A percentile compares a stretch with the other conserved stretches of the same genome.
phyloP scores from a whole-genome alignment of 2,113 vertebrate species.

The Barbus barbus region DNA sequence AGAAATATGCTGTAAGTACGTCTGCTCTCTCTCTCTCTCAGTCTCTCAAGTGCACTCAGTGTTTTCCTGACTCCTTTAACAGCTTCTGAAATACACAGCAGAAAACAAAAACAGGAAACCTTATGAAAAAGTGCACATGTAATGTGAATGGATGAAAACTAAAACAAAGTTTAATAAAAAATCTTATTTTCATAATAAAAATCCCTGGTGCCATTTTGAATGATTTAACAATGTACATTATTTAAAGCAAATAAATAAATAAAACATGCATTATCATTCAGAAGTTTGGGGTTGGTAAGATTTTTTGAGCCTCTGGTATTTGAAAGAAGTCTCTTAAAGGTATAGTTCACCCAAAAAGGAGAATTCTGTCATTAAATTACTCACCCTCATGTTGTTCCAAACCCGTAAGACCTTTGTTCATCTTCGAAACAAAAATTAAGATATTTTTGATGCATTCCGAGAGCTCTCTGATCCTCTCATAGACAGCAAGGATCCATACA shows the following conservation, averaged over 20 bases:
- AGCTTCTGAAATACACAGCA: neutral
- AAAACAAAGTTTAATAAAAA: neutral
- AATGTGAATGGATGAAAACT: neutral
- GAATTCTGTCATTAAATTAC: no score
- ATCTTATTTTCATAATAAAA: neutral
- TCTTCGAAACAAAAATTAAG: no score
- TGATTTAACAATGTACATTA: neutral
- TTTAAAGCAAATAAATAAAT: neutral
- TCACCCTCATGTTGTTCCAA: no score
- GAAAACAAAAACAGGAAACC: conserved; percentile 4
- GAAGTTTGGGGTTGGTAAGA: neutral
- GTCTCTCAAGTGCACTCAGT: conserved; percentile 2
- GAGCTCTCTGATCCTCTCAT: no score
- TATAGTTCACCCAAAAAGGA: no score
- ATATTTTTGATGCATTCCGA: no score
- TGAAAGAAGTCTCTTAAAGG: neutral
- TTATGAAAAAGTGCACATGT: neutral
- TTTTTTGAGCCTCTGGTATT: neutral
- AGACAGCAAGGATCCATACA: no score
- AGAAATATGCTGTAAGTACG: conserved; percentile 24
- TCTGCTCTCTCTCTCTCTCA: neutral
- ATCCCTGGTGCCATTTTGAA: neutral
- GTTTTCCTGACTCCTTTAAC: conserved; percentile 23
- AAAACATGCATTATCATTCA: neutral
- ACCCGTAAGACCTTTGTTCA: no score